A percentile compares a stretch with the other conserved stretches of the same genome.
These are phyloP conservation scores for Poeciliopsis gracilis DNA, from an alignment of 2,797 vertebrate genomes.

Conservation along the genomic window DNA sequence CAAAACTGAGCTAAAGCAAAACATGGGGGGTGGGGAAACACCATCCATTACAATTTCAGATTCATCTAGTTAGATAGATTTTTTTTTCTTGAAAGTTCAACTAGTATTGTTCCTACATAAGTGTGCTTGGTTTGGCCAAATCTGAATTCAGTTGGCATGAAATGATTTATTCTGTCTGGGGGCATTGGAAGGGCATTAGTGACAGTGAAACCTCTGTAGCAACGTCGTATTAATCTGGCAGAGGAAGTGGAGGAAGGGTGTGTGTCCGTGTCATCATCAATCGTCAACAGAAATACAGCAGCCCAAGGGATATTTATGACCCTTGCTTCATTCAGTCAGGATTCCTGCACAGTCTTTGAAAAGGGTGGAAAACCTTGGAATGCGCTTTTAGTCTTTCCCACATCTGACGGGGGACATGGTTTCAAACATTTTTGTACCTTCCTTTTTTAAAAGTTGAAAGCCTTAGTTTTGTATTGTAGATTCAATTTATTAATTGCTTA, in stretches of 20 bases:
- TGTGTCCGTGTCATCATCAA: conserved; percentile 35
- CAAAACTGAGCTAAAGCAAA: background rate
- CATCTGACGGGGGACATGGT: background rate
- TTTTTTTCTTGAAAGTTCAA: conserved; percentile 39
- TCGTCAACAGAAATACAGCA: conserved; percentile 34
- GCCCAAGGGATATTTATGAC: conserved; percentile 25
- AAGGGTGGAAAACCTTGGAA: background rate
- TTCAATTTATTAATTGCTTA: background rate
- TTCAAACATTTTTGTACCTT: conserved; percentile 2
- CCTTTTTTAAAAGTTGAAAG: background rate
- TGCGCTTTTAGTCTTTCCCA: background rate
- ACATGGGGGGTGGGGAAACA: background rate
- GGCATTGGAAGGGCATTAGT: conserved; percentile 61
- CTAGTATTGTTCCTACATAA: conserved; percentile 39
- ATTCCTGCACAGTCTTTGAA: conserved; percentile 2
- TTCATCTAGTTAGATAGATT: conserved; percentile 18
- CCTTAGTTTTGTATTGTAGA: background rate
- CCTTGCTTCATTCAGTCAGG: conserved; percentile 5
- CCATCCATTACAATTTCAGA: conserved; percentile 14
- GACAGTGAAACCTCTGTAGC: conserved; percentile 61
- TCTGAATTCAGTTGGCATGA: conserved; percentile 54
- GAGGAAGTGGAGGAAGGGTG: conserved; percentile 56
- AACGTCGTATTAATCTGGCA: conserved; percentile 56
- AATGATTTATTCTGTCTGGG: conserved; percentile 58
- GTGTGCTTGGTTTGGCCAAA: conserved; percentile 59